Conservation (phyloP, 2,888 invertebrate genomes). For the Ellobium chinense region DNA sequence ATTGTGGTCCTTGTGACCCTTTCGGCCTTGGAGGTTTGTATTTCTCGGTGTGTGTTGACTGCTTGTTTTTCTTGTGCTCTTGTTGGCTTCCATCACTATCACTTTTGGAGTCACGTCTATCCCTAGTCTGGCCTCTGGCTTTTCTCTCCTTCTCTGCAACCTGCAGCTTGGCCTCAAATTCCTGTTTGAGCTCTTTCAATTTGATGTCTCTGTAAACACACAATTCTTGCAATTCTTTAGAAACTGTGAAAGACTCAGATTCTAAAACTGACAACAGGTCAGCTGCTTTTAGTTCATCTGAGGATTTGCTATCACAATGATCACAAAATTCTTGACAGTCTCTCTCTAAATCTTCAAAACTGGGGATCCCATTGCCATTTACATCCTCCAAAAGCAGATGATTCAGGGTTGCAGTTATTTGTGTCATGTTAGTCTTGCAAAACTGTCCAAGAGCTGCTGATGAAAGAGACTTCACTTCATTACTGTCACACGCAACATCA, state of each 20-base stretch:
- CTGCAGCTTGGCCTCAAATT: slow-evolving; percentile 2
- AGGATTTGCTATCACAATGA: not conserved
- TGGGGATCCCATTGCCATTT: not conserved
- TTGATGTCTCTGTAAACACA: slow-evolving; percentile 2
- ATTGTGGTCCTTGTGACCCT: not conserved
- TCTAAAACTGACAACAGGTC: not conserved
- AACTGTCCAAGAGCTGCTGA: not conserved
- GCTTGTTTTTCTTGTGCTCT: not conserved
- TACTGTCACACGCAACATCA: not conserved
- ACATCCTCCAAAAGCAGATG: not conserved
- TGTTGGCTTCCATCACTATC: not conserved
- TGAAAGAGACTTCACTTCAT: not conserved
- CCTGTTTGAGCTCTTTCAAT: not conserved
- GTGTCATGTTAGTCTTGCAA: not conserved
- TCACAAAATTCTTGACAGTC: slow-evolving; percentile 4
- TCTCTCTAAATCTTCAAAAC: slow-evolving; percentile 7
- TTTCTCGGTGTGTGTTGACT: not conserved
- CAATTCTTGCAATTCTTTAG: not conserved
- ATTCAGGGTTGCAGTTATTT: not conserved
- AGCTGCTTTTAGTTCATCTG: not conserved
- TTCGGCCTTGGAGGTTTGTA: not conserved
- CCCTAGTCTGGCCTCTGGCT: not conserved
- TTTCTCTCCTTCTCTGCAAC: not conserved
- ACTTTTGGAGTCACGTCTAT: not conserved
- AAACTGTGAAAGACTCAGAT: not conserved